Evolutionary conservation across 2,113 vertebrate species (phyloP).

Genomic region (Trematocara macrostoma): DNA sequence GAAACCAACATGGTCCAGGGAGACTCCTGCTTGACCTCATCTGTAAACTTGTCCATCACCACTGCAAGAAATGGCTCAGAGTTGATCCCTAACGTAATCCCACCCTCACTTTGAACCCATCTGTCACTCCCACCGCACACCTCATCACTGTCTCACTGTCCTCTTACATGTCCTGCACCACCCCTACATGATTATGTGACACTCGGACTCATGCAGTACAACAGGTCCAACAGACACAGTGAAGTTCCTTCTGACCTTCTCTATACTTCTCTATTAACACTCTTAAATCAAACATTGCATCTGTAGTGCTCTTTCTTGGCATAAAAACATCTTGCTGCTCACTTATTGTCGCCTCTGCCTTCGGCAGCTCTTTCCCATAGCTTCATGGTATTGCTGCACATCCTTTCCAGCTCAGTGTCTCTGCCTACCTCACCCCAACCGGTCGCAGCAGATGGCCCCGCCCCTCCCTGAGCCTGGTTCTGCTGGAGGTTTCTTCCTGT

Average conservation of each 20-base stretch:
- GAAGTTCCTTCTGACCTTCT: not conserved
- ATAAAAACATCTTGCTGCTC: not conserved
- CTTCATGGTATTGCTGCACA: not conserved
- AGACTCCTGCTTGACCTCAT: not conserved
- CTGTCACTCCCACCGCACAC: not conserved
- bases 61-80: not conserved
- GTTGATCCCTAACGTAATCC: not conserved
- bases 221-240: not conserved
- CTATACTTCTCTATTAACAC: not conserved
- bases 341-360: not conserved
- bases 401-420: not conserved
- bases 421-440: not conserved
- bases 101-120: not conserved
- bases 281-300: not conserved
- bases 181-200: not conserved
- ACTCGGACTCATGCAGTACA: not conserved
- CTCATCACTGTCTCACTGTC: not conserved
- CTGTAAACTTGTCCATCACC: not conserved
- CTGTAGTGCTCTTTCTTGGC: not conserved
- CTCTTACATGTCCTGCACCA: not conserved
- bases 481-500: accelerated
- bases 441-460: accelerated
- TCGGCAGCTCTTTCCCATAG: not conserved
- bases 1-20: not conserved
- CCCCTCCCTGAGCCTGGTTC: not conserved